Conservation (phyloP, 2,888 invertebrate genomes). For the Azorinus chamasolen region DNA sequence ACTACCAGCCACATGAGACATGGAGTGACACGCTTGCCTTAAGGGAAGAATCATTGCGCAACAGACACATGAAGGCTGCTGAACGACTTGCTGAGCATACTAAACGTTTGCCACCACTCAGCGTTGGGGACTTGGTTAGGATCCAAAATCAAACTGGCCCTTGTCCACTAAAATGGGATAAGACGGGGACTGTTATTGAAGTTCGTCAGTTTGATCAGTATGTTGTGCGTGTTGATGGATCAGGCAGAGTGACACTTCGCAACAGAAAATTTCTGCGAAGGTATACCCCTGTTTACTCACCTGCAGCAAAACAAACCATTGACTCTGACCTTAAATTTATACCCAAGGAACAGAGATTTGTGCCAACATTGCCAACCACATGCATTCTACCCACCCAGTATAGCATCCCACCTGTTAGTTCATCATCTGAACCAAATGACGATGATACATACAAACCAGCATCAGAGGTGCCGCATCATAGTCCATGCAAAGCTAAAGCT, state of each 20-base stretch:
- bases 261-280: constrained; percentile 62
- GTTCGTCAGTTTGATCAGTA: constrained; percentile 69
- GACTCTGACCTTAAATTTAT: constrained; percentile 15
- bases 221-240: constrained; percentile 56
- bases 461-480: too few relatives aligned
- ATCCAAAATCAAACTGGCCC: constrained; percentile 66
- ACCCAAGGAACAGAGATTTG: too few relatives aligned
- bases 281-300: constrained; percentile 36
- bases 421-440: too few relatives aligned
- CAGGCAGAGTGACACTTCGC: constrained; percentile 59
- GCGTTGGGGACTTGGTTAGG: constrained; percentile 64
- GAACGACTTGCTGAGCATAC: constrained; percentile 66
- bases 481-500: too few relatives aligned
- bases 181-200: constrained; percentile 67
- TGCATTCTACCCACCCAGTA: too few relatives aligned
- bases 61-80: too few relatives aligned
- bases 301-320: constrained; percentile 4
- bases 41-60: constrained; percentile 66
- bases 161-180: constrained; percentile 72
- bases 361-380: too few relatives aligned
- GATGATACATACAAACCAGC: too few relatives aligned
- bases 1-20: constrained; percentile 57
- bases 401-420: too few relatives aligned
- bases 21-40: constrained; percentile 59
- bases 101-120: constrained; percentile 48